These are phyloP conservation scores for Micronycteris hirsuta DNA, from an alignment of 2,113 vertebrate species.

Conservation along the genomic window DNA sequence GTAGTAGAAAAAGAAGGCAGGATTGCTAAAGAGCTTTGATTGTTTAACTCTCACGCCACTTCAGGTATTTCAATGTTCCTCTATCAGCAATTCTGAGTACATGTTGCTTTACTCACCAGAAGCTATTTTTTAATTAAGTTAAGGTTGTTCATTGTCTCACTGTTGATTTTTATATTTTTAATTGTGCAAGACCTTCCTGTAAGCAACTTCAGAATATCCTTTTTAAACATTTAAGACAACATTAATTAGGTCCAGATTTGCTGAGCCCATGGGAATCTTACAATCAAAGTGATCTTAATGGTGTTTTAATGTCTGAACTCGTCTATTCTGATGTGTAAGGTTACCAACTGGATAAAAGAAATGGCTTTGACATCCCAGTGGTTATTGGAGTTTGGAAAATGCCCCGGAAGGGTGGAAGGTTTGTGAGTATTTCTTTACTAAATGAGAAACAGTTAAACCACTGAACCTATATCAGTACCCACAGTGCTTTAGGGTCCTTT, in stretches of 20 bases:
- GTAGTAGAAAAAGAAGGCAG: background rate
- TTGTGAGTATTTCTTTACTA: conserved; percentile 5
- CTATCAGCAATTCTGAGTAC: background rate
- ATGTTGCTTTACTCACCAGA: conserved; percentile 27
- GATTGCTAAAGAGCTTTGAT: background rate
- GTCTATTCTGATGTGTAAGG: conserved; percentile 54
- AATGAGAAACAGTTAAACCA: conserved; percentile 35
- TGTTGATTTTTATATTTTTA: conserved; percentile 56
- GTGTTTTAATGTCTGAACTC: conserved; percentile 35
- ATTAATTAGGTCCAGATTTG: conserved; percentile 68
- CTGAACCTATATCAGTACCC: background rate
- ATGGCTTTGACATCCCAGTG: conserved; percentile 31
- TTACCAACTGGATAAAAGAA: conserved; percentile 56
- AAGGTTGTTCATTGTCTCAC: conserved; percentile 18
- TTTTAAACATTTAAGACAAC: background rate
- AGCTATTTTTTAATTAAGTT: conserved; percentile 69
- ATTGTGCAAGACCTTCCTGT: conserved; percentile 42
- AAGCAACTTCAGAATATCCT: conserved; percentile 56
- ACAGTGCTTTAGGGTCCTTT: background rate
- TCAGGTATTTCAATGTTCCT: background rate
- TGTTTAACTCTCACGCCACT: background rate
- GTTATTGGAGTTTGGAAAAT: conserved; percentile 50
- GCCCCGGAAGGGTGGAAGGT: background rate
- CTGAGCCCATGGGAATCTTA: conserved; percentile 67
- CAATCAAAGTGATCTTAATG: conserved; percentile 58